Conservation (phyloP, 1,140 invertebrate species). For the Ridgeia piscesae region DNA sequence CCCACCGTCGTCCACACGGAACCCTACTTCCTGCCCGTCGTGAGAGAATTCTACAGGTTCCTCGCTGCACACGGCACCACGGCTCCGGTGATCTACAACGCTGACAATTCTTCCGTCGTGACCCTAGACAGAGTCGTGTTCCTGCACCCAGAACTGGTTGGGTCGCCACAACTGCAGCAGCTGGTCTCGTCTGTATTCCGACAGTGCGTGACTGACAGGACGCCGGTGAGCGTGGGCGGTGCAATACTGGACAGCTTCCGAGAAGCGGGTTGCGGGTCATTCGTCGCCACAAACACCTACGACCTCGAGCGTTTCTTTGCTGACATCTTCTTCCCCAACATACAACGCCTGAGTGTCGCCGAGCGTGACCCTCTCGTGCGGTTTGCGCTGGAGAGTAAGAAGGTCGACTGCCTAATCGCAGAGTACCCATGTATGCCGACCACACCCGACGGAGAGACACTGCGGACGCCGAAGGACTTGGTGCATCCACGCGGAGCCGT, state of each 20-base stretch:
- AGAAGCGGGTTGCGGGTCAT: not conserved
- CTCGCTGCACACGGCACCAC: not conserved
- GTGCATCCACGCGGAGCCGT: slow-evolving; percentile 21
- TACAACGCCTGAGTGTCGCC: not conserved
- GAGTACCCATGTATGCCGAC: slow-evolving; percentile 28
- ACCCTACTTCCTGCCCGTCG: not conserved
- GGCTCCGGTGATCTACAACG: slow-evolving; percentile 18
- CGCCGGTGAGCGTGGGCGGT: slow-evolving; percentile 14
- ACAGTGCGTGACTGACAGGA: not conserved
- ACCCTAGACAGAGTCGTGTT: not conserved
- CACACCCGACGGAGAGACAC: slow-evolving; percentile 23
- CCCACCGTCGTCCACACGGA: not conserved
- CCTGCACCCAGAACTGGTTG: not conserved
- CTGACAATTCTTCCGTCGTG: not conserved
- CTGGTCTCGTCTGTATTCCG: not conserved
- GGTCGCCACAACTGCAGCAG: not conserved
- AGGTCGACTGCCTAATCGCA: slow-evolving; percentile 21
- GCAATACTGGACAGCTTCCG: slow-evolving; percentile 18
- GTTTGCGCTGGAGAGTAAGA: slow-evolving; percentile 20
- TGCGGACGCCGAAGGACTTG: slow-evolving; percentile 22
- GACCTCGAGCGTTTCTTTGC: slow-evolving; percentile 25
- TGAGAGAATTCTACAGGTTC: slow-evolving; percentile 19
- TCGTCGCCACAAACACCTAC: slow-evolving; percentile 13
- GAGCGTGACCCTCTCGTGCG: slow-evolving; percentile 25
- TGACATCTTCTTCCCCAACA: slow-evolving; percentile 28